Evolutionary conservation across 1,140 invertebrate genomes (phyloP).

Genomic region (Meteorus sp.): DNA sequence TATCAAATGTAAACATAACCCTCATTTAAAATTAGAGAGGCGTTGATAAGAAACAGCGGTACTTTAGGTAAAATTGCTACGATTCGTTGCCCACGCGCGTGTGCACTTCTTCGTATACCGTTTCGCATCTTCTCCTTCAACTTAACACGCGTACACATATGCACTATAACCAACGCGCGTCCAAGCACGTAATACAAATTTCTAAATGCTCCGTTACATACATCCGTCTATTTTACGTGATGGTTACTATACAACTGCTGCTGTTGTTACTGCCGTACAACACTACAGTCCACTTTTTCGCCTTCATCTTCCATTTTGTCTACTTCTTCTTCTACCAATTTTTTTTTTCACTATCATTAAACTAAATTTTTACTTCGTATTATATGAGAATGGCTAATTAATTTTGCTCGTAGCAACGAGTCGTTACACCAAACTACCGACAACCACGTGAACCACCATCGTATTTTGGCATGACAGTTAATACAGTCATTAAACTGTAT

Average conservation of each 20-base stretch:
- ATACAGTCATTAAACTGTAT: too few species aligned
- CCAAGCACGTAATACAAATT: conserved; percentile 28
- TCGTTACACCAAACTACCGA: too few species aligned
- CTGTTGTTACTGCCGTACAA: conserved; percentile 5
- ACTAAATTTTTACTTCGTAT: too few species aligned
- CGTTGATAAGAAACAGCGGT: conserved; percentile 29
- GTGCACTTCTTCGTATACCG: background rate
- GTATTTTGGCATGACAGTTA: too few species aligned
- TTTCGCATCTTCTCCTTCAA: conserved; percentile 7
- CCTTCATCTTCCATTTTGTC: background rate
- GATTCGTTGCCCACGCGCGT: conserved; percentile 19
- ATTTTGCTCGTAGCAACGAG: background rate
- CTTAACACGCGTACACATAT: background rate
- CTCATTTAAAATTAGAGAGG: background rate
- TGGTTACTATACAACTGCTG: too few species aligned
- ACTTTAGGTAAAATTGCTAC: conserved; percentile 27
- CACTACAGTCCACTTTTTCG: background rate
- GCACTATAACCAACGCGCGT: conserved; percentile 9
- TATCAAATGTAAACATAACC: background rate
- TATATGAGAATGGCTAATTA: background rate
- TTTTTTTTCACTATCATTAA: too few species aligned
- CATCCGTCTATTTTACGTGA: conserved; percentile 17
- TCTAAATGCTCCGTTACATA: conserved; percentile 29
- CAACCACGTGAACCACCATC: too few species aligned
- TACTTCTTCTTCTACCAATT: too few species aligned